Base-by-base conservation (phyloP, 2,888 invertebrate species). In the Campoplex capitator region DNA sequence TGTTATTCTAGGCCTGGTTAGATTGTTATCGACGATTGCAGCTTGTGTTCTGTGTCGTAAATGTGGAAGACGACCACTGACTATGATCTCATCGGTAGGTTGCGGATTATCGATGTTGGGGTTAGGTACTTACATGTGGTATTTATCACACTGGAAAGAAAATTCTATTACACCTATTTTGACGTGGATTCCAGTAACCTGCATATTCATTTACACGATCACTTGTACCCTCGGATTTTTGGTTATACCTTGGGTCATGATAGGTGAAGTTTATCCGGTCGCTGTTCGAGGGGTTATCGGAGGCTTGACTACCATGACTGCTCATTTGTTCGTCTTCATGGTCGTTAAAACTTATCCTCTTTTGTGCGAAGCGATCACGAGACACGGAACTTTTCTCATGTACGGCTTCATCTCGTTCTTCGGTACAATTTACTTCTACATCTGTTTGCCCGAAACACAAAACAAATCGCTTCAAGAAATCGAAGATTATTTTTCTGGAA, bases 221-320 rank as follows among this genome's bases (percentile, higher is more conserved):
- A 95, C 95, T 13, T 96, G 96, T 86, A 96, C 96, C 0, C 93
- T 97, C 13, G 97, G 97, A 13, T 97, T 96, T 90, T 94, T 97
- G 74, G 96, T 97, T 62, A 96, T 97, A 28, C 97, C 97, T 0
- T 97, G 97, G 97, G 95, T 97, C 13, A 97, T 97, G 97, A 97
- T 97, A 82, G 97, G 97, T n/a, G 97, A 97, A 93, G 96, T 97
- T 42, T 97, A 96, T 93, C 97, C 97, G 0, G 95, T 94, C 0
- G 94, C 96, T 95, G 96, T 97, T 1, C 96, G 97, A 3, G 97
- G 97, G 0, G 94, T 96, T 9, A 95, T 96, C 4, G 97, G 97
- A 0, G 97, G 97, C 0, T 91, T 97, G 91, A 96, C 97, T 0
- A 97, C 97, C 0, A 96, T 96, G 92, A 95, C 95, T 0, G 96